Base-by-base conservation (phyloP, 2,888 invertebrate species). In the Troides aeacus region DNA sequence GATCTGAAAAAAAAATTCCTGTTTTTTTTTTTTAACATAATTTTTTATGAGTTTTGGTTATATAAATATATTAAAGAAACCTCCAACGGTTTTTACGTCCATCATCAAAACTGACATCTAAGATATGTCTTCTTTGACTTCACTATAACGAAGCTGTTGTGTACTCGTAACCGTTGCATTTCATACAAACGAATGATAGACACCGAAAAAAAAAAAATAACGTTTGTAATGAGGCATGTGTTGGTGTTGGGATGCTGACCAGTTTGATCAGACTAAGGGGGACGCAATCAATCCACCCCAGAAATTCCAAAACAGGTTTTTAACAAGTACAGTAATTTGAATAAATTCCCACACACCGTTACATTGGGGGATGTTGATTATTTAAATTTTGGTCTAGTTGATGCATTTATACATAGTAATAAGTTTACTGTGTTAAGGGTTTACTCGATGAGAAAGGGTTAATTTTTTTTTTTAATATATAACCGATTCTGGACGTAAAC, bases 251-350 rank as follows among this genome's bases (percentile, higher is more conserved):
- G 66, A 64, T 62, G 70, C 71, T 65, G 70, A 72, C 72, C 77
- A 76, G 66, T 77, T 77, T 77, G 77, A 71, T 72, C 72, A 66
- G 42, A 66, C 71, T 30, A 72, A 76, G 77, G 81, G 81, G 84
- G 75, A 73, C 73, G 73, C 62, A 73, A 66, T 76, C 76, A 79
- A 82, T 83, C 83, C 79, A 76, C 71, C 74, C 71, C 72, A 74
- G 74, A 71, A 68, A 39, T 39, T 60, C 72, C 72, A 74, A 75
- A 86, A 88, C 90, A 84, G 88, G 90, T 90, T 88, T 77, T 67
- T 66, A 69, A 75, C 84, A 84, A 87, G 87, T 89, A 88, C 87
- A 87, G 84, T 87, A 79, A 88, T 89, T 88, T 85, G 74, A 84
- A 90, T 90, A 87, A 85, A 81, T 89, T 89, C 88, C 80, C 84